Conservation (phyloP, 2,888 invertebrate genomes). For the Thalpophila matura region DNA sequence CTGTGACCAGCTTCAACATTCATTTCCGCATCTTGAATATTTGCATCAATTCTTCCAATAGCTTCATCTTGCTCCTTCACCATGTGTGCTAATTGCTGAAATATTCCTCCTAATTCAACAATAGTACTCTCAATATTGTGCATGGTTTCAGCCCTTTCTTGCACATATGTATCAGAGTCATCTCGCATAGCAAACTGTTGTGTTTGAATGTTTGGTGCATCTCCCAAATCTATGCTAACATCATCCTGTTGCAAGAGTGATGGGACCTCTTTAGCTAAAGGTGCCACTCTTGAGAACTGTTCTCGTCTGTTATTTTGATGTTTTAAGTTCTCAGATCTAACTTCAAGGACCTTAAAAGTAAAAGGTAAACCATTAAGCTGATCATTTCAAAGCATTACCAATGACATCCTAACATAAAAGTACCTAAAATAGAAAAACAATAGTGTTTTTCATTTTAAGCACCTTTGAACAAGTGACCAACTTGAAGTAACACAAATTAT, state of each 20-base stretch:
- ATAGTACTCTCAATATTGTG: slow-evolving; percentile 99
- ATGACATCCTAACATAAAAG: background rate
- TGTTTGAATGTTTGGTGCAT: slow-evolving; percentile 84
- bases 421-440: too few species aligned
- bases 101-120: slow-evolving; percentile 99
- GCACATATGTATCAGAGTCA: slow-evolving; percentile 97
- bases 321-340: slow-evolving; percentile 99
- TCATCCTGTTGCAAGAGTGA: slow-evolving; percentile 92
- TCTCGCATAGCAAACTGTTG: slow-evolving; percentile 95
- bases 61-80: slow-evolving; percentile 99
- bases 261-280: slow-evolving; percentile 85
- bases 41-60: slow-evolving; percentile 99
- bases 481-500: background rate
- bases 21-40: slow-evolving; percentile 98
- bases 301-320: slow-evolving; percentile 98
- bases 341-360: slow-evolving; percentile 94
- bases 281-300: slow-evolving; percentile 92
- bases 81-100: slow-evolving; percentile 98
- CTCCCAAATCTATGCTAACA: slow-evolving; percentile 96
- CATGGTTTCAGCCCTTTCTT: slow-evolving; percentile 99
- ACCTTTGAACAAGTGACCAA: too few species aligned
- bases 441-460: too few species aligned
- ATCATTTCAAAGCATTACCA: background rate
- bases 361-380: background rate
- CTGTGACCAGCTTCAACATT: slow-evolving; percentile 99